Evolutionary conservation across 2,113 vertebrate species (phyloP).

Genomic region (Chinchilla lanigera): DNA sequence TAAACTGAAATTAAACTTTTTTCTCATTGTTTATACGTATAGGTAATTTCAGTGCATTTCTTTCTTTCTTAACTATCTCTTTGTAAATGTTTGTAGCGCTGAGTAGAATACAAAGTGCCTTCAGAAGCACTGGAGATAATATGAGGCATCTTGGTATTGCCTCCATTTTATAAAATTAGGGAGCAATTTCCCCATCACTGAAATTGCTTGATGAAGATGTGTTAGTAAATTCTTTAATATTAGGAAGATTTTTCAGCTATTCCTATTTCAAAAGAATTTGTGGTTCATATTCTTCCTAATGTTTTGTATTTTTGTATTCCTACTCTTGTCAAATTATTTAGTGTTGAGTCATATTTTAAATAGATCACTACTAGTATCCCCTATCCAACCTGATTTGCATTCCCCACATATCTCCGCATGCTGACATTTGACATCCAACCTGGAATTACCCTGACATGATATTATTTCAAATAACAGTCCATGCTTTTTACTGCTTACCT

Average conservation of each 20-base stretch:
- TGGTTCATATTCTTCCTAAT: neutral
- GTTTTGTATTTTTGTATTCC: neutral
- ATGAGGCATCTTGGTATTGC: neutral
- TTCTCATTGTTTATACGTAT: neutral
- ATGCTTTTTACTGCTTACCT: neutral
- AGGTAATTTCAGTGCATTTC: neutral
- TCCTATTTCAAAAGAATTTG: neutral
- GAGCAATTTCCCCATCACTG: neutral
- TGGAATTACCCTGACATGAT: neutral
- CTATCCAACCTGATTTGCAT: neutral
- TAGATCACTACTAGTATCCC: neutral
- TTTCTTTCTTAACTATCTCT: neutral
- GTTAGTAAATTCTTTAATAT: neutral
- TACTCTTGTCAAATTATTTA: neutral
- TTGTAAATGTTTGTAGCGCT: neutral
- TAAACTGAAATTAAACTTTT: neutral
- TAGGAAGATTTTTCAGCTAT: neutral
- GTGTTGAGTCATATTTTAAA: neutral
- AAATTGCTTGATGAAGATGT: neutral
- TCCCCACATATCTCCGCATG: neutral
- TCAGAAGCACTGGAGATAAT: neutral
- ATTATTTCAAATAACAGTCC: neutral
- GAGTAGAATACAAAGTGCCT: neutral
- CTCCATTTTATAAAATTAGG: neutral
- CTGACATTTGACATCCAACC: neutral